Evolutionary conservation across 2,888 invertebrate species (phyloP), one percentile per base, ranked within the genome.

Genomic region (Aleiodes leptofemur): DNA sequence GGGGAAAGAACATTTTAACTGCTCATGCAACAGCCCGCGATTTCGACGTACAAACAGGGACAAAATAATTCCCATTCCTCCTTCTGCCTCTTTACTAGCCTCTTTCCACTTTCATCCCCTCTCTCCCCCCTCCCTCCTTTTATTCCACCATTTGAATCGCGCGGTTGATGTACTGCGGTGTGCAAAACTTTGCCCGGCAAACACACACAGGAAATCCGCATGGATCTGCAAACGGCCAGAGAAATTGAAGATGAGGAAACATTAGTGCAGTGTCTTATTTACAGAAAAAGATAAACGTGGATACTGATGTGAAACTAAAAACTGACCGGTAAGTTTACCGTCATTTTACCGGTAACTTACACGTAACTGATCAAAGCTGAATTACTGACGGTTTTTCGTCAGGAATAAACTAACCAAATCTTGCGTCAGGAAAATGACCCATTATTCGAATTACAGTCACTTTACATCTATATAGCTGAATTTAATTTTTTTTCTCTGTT

Each of bases 121-220:
- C 71, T 51, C 59, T 66, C 23, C 29, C 48, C 73, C 51, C 59
- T 56, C 23, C 29, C 48, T 48, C 71, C 43, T 72, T 69, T 56
- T 56, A 29, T 70, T 75, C 61, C 31, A 48, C 51, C 72, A 78
- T 75, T 69, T 77, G 78, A 80, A 81, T 82, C 73, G 82, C 74
- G 82, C 82, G 82, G 83, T 85, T 85, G 86, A 86, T 86, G 86
- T 87, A 87, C 82, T 84, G 85, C 83, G 84, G 85, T 84, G 82
- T 23, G 23, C 23, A 86, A 78, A 88, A 87, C 87, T 88, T 88
- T 86, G 85, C 85, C 85, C 84, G 86, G 83, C 87, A 88, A 88
- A 88, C 23, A 23, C 23, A 23, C 23, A 82, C 83, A 85, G 87
- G 86, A 87, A 85, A 86, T 85, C 83, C 84, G 82, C 23, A 78